A percentile compares a stretch with the other conserved stretches of the same genome.
Conservation (phyloP, 2,888 invertebrate species). For the Trissolcus brochymenae region DNA sequence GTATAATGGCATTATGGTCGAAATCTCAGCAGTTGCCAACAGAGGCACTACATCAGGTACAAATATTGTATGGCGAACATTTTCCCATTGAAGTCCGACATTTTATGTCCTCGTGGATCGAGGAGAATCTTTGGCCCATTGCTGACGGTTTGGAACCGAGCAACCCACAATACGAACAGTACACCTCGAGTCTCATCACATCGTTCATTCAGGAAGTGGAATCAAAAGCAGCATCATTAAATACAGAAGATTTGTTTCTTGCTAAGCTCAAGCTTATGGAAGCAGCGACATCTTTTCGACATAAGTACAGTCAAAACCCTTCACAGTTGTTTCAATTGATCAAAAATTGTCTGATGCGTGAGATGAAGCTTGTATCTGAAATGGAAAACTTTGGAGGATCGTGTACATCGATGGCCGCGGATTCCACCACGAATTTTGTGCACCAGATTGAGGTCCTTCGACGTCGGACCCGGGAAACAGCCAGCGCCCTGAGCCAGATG, state of each 20-base stretch:
- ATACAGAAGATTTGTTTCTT: constrained; percentile 83
- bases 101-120: constrained; percentile 93
- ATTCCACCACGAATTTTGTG: constrained; percentile 78
- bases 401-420: constrained; percentile 68
- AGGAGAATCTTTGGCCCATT: constrained; percentile 85
- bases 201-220: constrained; percentile 86
- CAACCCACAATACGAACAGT: constrained; percentile 83
- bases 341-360: constrained; percentile 85
- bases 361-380: constrained; percentile 83
- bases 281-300: constrained; percentile 85
- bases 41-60: constrained; percentile 88
- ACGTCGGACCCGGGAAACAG: constrained; percentile 84
- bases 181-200: constrained; percentile 80
- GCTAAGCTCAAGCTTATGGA: constrained; percentile 88
- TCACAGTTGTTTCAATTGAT: constrained; percentile 86
- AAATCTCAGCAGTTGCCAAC: constrained; percentile 88
- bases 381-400: constrained; percentile 77
- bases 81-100: constrained; percentile 97
- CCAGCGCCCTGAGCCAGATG: constrained; percentile 84
- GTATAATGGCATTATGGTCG: constrained; percentile 88
- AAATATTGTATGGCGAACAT: constrained; percentile 89
- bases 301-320: constrained; percentile 82
- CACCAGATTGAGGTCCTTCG: constrained; percentile 84
- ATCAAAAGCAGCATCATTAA: constrained; percentile 80
- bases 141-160: constrained; percentile 79